A percentile compares a stretch with the other conserved stretches of the same genome.
Evolutionary conservation across 2,797 vertebrate genomes (phyloP).

Genomic region (Chaunax sp.): DNA sequence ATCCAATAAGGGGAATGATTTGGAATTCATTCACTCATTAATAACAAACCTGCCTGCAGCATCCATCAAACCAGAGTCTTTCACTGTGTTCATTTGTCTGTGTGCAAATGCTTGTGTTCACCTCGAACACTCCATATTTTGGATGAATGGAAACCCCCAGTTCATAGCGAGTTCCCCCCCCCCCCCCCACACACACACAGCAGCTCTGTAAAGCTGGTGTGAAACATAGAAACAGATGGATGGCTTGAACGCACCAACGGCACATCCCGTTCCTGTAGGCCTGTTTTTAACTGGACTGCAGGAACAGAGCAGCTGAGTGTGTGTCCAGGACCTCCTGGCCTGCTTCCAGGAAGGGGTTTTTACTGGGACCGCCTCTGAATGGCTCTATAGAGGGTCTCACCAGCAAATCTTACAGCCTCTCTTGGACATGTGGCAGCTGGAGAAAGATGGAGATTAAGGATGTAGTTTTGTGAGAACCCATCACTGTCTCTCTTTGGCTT

Average conservation of each 20-base stretch:
- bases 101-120: constrained; percentile 17
- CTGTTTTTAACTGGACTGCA: constrained; percentile 39
- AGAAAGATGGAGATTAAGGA: constrained; percentile 9
- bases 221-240: constrained; percentile 72
- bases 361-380: constrained; percentile 29
- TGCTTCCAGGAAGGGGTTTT: constrained; percentile 43
- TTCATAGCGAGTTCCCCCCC: constrained; percentile 27
- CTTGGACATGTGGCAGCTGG: constrained; percentile 16
- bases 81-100: neutral
- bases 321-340: constrained; percentile 47
- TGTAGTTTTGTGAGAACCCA: constrained; percentile 10
- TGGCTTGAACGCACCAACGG: constrained; percentile 42
- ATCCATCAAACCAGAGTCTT: too few species aligned
- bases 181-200: constrained; percentile 24
- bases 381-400: constrained; percentile 44
- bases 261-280: constrained; percentile 41
- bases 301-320: constrained; percentile 49
- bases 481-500: neutral
- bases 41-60: too few species aligned
- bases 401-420: constrained; percentile 32
- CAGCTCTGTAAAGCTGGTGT: constrained; percentile 58
- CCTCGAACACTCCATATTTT: constrained; percentile 5
- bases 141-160: constrained; percentile 47
- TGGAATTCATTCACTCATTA: constrained; percentile 5
- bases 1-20: constrained; percentile 28